Evolutionary conservation across 1,140 invertebrate genomes (phyloP).

Genomic region (Drosophila repletoides): DNA sequence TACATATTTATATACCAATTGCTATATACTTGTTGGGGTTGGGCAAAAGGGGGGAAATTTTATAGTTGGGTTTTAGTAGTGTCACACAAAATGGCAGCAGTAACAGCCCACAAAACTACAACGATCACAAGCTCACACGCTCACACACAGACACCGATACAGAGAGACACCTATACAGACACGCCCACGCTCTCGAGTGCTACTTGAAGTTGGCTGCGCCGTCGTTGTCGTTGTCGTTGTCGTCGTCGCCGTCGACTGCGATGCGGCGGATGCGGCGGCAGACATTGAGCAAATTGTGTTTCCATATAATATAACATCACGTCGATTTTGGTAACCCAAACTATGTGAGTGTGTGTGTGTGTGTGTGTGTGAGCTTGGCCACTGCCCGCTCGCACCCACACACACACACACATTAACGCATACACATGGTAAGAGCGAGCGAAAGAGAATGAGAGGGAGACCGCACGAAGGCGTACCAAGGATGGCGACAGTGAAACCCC

Average conservation of each 20-base stretch:
- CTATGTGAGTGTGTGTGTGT: constrained; percentile 39
- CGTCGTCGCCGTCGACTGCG: constrained; percentile 18
- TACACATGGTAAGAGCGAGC: neutral
- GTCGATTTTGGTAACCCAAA: constrained; percentile 80
- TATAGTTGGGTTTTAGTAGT: constrained; percentile 51
- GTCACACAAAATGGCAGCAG: constrained; percentile 74
- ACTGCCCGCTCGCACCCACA: constrained; percentile 21
- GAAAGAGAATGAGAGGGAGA: constrained; percentile 20
- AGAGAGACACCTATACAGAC: constrained; percentile 13
- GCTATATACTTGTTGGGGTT: constrained; percentile 30
- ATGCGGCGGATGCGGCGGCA: constrained; percentile 47
- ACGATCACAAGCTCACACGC: constrained; percentile 36
- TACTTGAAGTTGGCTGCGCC: constrained; percentile 59
- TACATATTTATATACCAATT: constrained; percentile 4
- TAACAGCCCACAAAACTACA: constrained; percentile 70
- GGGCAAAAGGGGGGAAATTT: constrained; percentile 37
- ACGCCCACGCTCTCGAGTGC: constrained; percentile 68
- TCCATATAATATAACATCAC: constrained; percentile 80
- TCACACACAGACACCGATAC: constrained; percentile 32
- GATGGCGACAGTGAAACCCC: constrained; percentile 52
- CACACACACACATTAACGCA: neutral
- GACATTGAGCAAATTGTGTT: constrained; percentile 78
- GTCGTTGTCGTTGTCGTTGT: neutral
- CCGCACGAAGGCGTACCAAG: constrained; percentile 24
- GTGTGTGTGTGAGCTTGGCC: constrained; percentile 34